Percentiles rank a stretch among this genome's conserved stretches.
phyloP scores from a whole-genome alignment of 2,888 invertebrate species.

The Tetranychus piercei region DNA sequence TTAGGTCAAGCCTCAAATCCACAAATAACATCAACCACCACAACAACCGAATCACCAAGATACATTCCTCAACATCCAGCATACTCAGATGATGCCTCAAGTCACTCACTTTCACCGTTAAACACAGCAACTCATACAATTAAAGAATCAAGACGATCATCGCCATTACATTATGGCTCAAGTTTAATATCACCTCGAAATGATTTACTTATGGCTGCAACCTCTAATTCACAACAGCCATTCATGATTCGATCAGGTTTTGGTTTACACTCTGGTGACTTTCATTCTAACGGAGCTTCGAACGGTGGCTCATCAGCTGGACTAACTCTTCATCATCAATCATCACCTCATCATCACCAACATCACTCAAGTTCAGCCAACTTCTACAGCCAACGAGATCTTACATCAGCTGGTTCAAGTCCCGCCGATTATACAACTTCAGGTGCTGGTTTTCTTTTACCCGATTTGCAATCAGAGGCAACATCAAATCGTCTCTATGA shows the following conservation, averaged over 20 bases:
- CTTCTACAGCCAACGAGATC: neutral
- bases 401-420: neutral
- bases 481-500: slow-evolving; percentile 11
- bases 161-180: neutral
- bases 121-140: neutral
- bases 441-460: slow-evolving; percentile 10
- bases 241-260: neutral
- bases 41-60: slow-evolving; percentile 1
- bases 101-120: neutral
- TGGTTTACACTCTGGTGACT: neutral
- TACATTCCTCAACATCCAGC: neutral
- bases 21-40: neutral
- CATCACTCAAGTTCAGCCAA: neutral
- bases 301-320: neutral
- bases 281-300: neutral
- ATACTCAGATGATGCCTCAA: slow-evolving; percentile 1
- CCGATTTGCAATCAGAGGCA: slow-evolving; percentile 10
- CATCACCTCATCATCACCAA: neutral
- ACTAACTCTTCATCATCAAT: neutral
- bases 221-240: neutral
- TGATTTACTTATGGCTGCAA: neutral
- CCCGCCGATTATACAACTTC: slow-evolving; percentile 9
- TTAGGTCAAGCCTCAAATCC: neutral
- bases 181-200: neutral
- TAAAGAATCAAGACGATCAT: neutral